phyloP scores from a whole-genome alignment of 2,113 vertebrate species.

The Hypocryptadius cinnamomeus region DNA sequence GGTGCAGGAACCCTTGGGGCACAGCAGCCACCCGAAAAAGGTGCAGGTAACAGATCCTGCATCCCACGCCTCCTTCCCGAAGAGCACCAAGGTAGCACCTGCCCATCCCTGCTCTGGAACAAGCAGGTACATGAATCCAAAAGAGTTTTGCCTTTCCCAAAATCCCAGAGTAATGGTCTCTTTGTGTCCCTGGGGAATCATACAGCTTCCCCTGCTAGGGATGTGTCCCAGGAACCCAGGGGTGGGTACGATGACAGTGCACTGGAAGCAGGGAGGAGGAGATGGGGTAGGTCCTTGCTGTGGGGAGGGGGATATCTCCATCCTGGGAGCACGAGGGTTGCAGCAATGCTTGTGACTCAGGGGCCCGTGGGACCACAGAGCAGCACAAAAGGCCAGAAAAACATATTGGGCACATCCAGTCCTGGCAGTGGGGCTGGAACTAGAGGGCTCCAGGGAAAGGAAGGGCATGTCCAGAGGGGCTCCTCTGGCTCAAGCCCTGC shows the following conservation, averaged over 20 bases:
- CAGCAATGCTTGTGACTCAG: not conserved
- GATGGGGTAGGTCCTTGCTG: not conserved
- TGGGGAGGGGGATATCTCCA: not conserved
- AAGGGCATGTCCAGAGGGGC: not conserved
- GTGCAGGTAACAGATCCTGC: too few species aligned
- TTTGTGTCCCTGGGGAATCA: not conserved
- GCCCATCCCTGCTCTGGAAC: not conserved
- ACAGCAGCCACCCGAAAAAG: not conserved
- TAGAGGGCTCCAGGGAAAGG: not conserved
- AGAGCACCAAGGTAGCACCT: not conserved
- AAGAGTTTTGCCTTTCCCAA: not conserved
- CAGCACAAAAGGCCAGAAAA: not conserved
- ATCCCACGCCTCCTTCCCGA: accelerated
- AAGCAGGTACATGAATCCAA: not conserved
- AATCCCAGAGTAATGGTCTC: not conserved
- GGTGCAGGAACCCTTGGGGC: not conserved
- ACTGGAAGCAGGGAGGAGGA: not conserved
- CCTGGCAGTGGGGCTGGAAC: not conserved
- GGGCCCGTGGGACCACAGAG: not conserved
- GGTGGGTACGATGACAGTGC: not conserved
- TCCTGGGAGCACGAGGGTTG: not conserved
- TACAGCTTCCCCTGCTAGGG: not conserved
- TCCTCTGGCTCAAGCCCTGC: not conserved
- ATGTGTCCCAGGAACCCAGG: accelerated
- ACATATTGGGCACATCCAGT: not conserved